Percentiles rank a stretch among this genome's conserved stretches.
phyloP scores from a whole-genome alignment of 1,140 invertebrate genomes.

The Drosophila lini region DNA sequence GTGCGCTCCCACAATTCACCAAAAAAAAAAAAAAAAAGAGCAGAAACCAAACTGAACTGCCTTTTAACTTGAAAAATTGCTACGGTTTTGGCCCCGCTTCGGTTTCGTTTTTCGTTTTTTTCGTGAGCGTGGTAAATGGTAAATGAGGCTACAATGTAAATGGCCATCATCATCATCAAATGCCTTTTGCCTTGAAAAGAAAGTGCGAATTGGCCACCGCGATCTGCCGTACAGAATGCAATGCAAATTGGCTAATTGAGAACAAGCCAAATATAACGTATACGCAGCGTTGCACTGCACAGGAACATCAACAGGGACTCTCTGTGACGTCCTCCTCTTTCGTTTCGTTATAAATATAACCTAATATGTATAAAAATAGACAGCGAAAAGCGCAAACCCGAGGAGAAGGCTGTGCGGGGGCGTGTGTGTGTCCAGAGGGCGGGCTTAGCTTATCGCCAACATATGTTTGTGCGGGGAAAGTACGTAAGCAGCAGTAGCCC shows the following conservation, averaged over 20 bases:
- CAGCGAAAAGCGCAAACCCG: constrained; percentile 2
- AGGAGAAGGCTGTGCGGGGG: neutral
- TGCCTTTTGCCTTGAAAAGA: constrained; percentile 69
- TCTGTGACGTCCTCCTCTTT: constrained; percentile 48
- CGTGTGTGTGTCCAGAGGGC: constrained; percentile 49
- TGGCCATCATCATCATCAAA: constrained; percentile 53
- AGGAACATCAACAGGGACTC: constrained; percentile 4
- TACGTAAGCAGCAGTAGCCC: constrained; percentile 51
- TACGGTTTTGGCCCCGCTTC: constrained; percentile 63
- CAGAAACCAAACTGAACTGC: constrained; percentile 47
- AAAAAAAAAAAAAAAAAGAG: constrained; percentile 19
- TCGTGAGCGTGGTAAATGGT: constrained; percentile 68
- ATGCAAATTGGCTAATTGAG: constrained; percentile 25
- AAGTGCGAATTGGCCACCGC: constrained; percentile 50
- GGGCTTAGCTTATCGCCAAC: constrained; percentile 66
- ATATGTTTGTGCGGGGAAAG: constrained; percentile 45
- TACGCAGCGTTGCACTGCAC: constrained; percentile 18
- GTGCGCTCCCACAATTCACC: constrained; percentile 83
- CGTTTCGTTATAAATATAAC: constrained; percentile 56
- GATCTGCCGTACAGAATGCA: constrained; percentile 14
- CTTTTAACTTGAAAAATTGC: constrained; percentile 79
- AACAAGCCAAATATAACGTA: constrained; percentile 23
- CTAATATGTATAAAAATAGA: constrained; percentile 68
- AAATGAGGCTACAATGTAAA: constrained; percentile 57
- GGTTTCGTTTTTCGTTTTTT: constrained; percentile 53